A percentile compares a stretch with the other conserved stretches of the same genome.
phyloP scores from a whole-genome alignment of 92 coral and sea anemone species.

The Desmophyllum pertusum region DNA sequence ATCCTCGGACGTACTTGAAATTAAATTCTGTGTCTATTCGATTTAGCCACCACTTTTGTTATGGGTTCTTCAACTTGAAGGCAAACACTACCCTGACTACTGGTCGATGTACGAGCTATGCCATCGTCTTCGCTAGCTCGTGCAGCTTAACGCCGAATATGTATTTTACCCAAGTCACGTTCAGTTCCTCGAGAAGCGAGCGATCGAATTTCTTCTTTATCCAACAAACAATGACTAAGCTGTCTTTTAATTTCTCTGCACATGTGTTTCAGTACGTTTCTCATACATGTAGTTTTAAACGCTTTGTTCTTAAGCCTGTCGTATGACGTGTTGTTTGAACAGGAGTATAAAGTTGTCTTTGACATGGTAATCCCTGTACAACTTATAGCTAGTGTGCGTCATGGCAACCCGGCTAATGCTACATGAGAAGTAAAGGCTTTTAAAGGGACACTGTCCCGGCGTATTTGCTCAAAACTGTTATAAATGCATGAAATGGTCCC shows the following conservation, averaged over 20 bases:
- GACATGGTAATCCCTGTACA: not conserved
- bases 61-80: not conserved
- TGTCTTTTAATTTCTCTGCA: not conserved
- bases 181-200: not conserved
- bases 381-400: not conserved
- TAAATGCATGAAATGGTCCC: no score
- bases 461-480: no score
- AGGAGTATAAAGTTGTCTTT: not conserved
- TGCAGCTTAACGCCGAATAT: no score
- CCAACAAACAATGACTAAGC: slow-evolving; percentile 10
- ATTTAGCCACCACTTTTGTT: not conserved
- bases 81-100: no score
- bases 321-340: slow-evolving; percentile 32
- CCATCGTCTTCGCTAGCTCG: no score
- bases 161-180: no score
- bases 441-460: no score
- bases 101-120: no score
- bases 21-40: not conserved
- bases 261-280: not conserved
- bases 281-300: not conserved
- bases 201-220: not conserved
- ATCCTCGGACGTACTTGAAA: not conserved
- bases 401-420: not conserved
- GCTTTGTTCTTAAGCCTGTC: not conserved
- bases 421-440: not conserved